These are phyloP conservation scores for Oxyscelio sp. DNA, from an alignment of 2,888 invertebrate genomes.

Conservation along the genomic window DNA sequence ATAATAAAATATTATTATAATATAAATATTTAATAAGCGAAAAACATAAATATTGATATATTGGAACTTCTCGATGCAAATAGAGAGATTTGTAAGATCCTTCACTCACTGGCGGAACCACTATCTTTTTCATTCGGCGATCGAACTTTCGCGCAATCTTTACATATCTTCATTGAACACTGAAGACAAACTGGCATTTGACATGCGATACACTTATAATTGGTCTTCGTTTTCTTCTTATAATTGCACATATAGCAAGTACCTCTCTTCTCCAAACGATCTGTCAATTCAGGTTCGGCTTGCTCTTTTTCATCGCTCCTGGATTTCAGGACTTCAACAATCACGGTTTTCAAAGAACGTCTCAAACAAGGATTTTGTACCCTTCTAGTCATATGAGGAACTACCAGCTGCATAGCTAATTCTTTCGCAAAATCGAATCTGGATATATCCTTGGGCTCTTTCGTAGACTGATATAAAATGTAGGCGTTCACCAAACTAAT, in stretches of 20 bases:
- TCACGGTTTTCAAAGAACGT: slow-evolving; percentile 1
- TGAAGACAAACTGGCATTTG: no score
- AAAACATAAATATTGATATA: slow-evolving; percentile 26
- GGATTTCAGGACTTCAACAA: slow-evolving; percentile 8
- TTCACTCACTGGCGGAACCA: slow-evolving; percentile 13
- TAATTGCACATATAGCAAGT: slow-evolving; percentile 32
- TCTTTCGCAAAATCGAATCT: slow-evolving; percentile 28
- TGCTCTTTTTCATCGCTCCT: slow-evolving; percentile 4
- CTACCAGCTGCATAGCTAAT: slow-evolving; percentile 29
- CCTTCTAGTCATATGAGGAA: slow-evolving; percentile 22
- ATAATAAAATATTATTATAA: slow-evolving; percentile 30
- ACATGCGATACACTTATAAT: slow-evolving; percentile 1
- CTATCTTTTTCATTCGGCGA: not conserved
- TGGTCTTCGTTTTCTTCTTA: slow-evolving; percentile 31
- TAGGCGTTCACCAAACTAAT: slow-evolving; percentile 43
- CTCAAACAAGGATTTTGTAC: slow-evolving; percentile 13
- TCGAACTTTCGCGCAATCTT: slow-evolving; percentile 20
- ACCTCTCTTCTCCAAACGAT: slow-evolving; percentile 16
- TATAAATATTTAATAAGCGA: slow-evolving; percentile 19
- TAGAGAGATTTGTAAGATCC: slow-evolving; percentile 1
- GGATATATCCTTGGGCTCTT: slow-evolving; percentile 10
- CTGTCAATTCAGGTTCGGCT: no score
- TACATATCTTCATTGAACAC: slow-evolving; percentile 30
- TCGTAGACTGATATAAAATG: slow-evolving; percentile 16
- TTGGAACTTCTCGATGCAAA: slow-evolving; percentile 3